These are phyloP conservation scores for Pangasianodon gigas DNA, from an alignment of 2,113 vertebrate genomes.

Conservation along the genomic window DNA sequence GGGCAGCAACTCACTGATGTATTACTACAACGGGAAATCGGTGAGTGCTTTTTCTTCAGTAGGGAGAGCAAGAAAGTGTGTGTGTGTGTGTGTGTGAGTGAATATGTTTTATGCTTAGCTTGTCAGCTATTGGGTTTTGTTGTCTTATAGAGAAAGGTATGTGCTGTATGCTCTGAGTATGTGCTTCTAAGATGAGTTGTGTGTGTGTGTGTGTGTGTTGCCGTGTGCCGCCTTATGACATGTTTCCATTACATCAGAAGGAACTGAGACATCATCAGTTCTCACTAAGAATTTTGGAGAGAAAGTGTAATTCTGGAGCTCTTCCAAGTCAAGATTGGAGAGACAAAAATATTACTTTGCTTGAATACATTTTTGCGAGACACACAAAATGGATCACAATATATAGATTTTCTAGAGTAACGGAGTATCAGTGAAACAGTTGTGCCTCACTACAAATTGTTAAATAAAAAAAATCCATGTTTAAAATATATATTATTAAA, in stretches of 20 bases:
- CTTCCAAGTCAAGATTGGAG: not conserved
- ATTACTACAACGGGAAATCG: constrained; percentile 98
- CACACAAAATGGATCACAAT: not conserved
- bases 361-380: not conserved
- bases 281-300: not conserved
- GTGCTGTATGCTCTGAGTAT: constrained; percentile 18
- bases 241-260: constrained; percentile 66
- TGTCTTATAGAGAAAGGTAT: constrained; percentile 26
- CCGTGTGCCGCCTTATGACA: constrained; percentile 9
- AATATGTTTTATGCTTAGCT: constrained; percentile 26
- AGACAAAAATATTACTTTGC: not conserved
- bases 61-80: constrained; percentile 33
- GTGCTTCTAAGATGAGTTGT: not conserved
- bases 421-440: not conserved
- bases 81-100: constrained; percentile 46
- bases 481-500: not conserved
- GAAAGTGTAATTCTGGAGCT: not conserved
- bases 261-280: constrained; percentile 29
- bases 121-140: constrained; percentile 36
- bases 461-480: not conserved
- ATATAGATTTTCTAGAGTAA: not conserved
- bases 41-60: constrained; percentile 76
- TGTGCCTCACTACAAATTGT: not conserved
- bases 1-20: constrained; percentile 96
- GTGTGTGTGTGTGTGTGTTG: constrained; percentile 36